These are phyloP conservation scores for Sitophilus oryzae DNA, from an alignment of 1,140 invertebrate genomes.

Conservation along the genomic window DNA sequence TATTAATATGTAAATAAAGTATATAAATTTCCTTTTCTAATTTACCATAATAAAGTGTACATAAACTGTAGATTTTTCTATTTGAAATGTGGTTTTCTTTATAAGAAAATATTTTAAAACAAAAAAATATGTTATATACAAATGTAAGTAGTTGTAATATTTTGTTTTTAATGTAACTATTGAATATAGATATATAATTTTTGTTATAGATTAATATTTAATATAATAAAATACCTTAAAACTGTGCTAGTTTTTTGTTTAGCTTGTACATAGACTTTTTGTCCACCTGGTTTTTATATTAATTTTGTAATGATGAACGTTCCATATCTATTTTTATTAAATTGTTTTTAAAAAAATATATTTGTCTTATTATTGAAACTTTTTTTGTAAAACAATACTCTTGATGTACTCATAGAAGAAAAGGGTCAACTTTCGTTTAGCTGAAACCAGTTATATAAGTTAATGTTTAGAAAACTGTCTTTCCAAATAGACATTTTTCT, in stretches of 20 bases:
- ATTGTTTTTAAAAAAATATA: slow-evolving; percentile 31
- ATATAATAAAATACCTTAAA: slow-evolving; percentile 39
- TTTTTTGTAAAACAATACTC: no score
- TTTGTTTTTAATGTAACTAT: slow-evolving; percentile 39
- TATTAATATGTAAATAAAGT: not conserved
- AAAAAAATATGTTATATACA: slow-evolving; percentile 31
- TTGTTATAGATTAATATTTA: slow-evolving; percentile 45
- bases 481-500: no score
- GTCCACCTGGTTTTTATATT: slow-evolving; percentile 31
- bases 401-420: no score
- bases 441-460: no score
- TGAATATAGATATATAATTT: slow-evolving; percentile 43
- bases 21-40: slow-evolving; percentile 10
- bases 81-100: slow-evolving; percentile 39
- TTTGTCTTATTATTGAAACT: slow-evolving; percentile 14
- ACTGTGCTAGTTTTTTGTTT: slow-evolving; percentile 34
- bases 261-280: slow-evolving; percentile 26
- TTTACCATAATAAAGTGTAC: slow-evolving; percentile 31
- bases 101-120: slow-evolving; percentile 41
- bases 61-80: slow-evolving; percentile 40
- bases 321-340: slow-evolving; percentile 38
- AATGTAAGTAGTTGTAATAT: slow-evolving; percentile 45
- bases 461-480: no score
- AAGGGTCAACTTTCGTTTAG: no score
- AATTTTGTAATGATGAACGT: slow-evolving; percentile 36